These are phyloP conservation scores for Arbacia lixula DNA, from an alignment of 53 echinoderm and acorn worm species.

Conservation along the genomic window DNA sequence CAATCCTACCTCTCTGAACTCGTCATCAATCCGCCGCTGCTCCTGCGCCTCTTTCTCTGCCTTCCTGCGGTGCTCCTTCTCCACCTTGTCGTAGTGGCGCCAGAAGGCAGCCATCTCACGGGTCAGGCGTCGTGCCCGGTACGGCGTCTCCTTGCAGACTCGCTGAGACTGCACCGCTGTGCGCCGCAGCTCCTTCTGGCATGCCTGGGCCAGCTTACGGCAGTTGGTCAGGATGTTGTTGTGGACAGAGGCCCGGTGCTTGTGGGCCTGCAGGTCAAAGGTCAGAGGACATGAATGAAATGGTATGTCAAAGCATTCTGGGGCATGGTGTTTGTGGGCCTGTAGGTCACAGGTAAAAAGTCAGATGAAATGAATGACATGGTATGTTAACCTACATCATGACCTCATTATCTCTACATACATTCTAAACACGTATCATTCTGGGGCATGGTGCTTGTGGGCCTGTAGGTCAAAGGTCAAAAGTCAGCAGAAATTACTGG, in stretches of 20 bases:
- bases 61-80: constrained; percentile 94
- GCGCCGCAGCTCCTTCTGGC: constrained; percentile 96
- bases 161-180: constrained; percentile 93
- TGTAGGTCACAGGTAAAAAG: too few relatives aligned
- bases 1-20: constrained; percentile 94
- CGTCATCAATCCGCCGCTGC: constrained; percentile 94
- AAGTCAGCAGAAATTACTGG: too few relatives aligned
- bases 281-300: too few relatives aligned
- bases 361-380: too few relatives aligned
- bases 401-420: too few relatives aligned
- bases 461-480: too few relatives aligned
- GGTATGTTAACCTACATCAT: too few relatives aligned
- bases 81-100: constrained; percentile 97
- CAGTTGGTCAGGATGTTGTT: constrained; percentile 96
- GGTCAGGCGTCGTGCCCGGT: constrained; percentile 90
- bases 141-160: constrained; percentile 93
- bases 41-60: constrained; percentile 99
- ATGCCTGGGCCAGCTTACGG: constrained; percentile 94
- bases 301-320: too few relatives aligned
- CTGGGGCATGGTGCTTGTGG: too few relatives aligned
- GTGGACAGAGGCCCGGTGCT: constrained; percentile 88
- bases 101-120: constrained; percentile 98
- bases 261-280: constrained; percentile 91
- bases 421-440: too few relatives aligned
- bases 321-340: too few relatives aligned